Evolutionary conservation across 2,888 invertebrate species (phyloP).

Genomic region (Pyrocoelia pectoralis): DNA sequence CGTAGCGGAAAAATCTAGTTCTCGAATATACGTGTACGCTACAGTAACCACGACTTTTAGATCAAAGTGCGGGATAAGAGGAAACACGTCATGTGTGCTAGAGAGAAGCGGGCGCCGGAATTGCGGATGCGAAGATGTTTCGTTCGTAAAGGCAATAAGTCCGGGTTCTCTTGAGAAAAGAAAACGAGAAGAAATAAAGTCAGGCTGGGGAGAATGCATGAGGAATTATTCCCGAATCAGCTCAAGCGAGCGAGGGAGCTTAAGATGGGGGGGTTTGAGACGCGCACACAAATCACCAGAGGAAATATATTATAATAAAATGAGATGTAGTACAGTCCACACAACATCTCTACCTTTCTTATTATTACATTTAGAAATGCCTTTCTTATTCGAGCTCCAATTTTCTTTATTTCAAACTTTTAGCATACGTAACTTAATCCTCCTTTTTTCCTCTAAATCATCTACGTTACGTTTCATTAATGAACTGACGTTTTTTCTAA

Average conservation of each 20-base stretch:
- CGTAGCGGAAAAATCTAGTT: conserved; percentile 32
- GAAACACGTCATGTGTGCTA: conserved; percentile 39
- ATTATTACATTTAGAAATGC: conserved; percentile 24
- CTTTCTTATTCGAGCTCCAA: conserved; percentile 7
- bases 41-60: conserved; percentile 35
- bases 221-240: conserved; percentile 58
- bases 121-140: conserved; percentile 52
- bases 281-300: conserved; percentile 58
- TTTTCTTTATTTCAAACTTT: not conserved
- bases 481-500: not conserved
- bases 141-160: conserved; percentile 53
- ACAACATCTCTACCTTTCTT: conserved; percentile 44
- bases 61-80: conserved; percentile 37
- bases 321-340: conserved; percentile 54
- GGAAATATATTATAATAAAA: conserved; percentile 59
- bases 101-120: conserved; percentile 38
- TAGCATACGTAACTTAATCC: conserved; percentile 1
- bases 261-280: conserved; percentile 49
- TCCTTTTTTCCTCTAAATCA: not conserved
- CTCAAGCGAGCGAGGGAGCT: conserved; percentile 50
- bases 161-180: conserved; percentile 48
- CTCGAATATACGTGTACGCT: conserved; percentile 29
- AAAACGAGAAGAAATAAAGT: conserved; percentile 51
- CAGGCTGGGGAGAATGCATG: conserved; percentile 51
- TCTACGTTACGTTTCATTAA: not conserved